Evolutionary conservation across 2,113 vertebrate species (phyloP).

Genomic region (Colaptes auratus): DNA sequence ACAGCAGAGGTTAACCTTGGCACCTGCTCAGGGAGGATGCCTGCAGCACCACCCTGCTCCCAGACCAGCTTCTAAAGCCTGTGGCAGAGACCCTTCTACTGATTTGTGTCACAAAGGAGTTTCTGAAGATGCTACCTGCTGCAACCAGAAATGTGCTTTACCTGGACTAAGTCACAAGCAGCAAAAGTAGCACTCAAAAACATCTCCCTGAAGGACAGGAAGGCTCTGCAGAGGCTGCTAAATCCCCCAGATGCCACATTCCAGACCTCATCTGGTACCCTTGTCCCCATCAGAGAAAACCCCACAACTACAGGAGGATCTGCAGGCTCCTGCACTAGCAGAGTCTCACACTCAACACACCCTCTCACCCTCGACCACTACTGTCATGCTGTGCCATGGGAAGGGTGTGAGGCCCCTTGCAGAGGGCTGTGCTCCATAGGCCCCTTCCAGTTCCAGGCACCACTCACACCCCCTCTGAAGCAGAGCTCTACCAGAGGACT

Average conservation of each 20-base stretch:
- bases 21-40: neutral
- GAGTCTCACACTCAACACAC: neutral
- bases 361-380: neutral
- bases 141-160: neutral
- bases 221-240: neutral
- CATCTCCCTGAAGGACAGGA: neutral
- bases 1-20: neutral
- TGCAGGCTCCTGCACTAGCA: neutral
- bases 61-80: neutral
- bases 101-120: neutral
- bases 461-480: fast-evolving
- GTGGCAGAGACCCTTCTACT: neutral
- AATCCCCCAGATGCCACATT: neutral
- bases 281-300: neutral
- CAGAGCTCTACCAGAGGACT: neutral
- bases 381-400: neutral
- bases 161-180: neutral
- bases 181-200: neutral
- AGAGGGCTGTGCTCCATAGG: neutral
- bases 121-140: neutral
- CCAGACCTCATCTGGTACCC: neutral
- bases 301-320: neutral
- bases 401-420: neutral
- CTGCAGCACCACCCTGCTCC: neutral
- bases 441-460: neutral